A percentile compares a stretch with the other conserved stretches of the same genome.
phyloP scores from a whole-genome alignment of 2,113 vertebrate species.

The Phalacrocorax aristotelis region DNA sequence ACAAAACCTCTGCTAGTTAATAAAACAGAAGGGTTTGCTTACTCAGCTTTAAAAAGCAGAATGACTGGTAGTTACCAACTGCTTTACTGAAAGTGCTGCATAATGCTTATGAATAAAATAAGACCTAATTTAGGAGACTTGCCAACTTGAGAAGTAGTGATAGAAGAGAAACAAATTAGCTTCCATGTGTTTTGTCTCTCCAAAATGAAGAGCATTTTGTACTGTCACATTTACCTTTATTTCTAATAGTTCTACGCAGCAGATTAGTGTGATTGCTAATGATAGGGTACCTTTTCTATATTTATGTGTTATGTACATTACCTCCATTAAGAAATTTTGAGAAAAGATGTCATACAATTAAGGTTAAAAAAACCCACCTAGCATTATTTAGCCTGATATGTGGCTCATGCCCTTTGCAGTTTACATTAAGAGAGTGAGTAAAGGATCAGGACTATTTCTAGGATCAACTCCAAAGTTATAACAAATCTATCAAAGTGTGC shows the following conservation, averaged over 20 bases:
- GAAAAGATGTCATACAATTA: not conserved
- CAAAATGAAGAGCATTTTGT: not conserved
- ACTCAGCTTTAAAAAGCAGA: conserved; percentile 3
- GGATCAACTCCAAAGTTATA: not conserved
- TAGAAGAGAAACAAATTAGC: not conserved
- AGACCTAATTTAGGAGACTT: not conserved
- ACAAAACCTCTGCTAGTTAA: conserved; percentile 1
- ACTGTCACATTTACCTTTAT: not conserved
- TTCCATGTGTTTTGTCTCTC: not conserved
- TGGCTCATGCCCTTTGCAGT: not conserved
- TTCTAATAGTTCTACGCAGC: not conserved
- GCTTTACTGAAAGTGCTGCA: not conserved
- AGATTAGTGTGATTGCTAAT: not conserved
- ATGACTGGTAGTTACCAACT: not conserved
- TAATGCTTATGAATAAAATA: conserved; percentile 46
- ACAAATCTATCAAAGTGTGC: not conserved
- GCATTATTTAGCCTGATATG: not conserved
- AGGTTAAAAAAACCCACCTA: not conserved
- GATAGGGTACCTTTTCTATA: not conserved
- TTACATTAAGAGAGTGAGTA: not conserved
- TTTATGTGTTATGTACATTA: not conserved
- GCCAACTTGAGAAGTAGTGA: not conserved
- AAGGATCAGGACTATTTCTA: not conserved
- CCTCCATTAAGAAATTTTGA: not conserved
- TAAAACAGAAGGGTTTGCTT: conserved; percentile 12